Evolutionary conservation across 2,888 invertebrate species (phyloP).

Genomic region (Drosophila mettleri): DNA sequence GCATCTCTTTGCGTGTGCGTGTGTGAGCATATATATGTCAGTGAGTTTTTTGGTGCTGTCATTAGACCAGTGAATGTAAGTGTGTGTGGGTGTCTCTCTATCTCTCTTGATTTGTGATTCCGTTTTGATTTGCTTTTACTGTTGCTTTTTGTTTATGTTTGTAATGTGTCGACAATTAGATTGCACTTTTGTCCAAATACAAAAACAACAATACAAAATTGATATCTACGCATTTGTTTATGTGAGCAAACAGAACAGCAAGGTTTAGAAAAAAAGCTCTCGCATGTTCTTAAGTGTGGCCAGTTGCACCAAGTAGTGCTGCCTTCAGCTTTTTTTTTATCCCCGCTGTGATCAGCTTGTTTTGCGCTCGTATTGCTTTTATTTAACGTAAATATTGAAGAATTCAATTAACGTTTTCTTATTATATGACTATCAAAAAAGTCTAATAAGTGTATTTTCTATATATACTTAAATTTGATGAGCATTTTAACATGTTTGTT

Average conservation of each 20-base stretch:
- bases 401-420: background rate
- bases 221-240: conserved; percentile 73
- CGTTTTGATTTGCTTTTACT: conserved; percentile 39
- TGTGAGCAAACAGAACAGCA: conserved; percentile 37
- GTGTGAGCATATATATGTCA: conserved; percentile 11
- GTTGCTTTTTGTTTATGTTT: conserved; percentile 67
- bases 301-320: conserved; percentile 27
- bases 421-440: background rate
- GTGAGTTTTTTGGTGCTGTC: conserved; percentile 20
- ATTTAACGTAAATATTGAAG: background rate
- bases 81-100: conserved; percentile 37
- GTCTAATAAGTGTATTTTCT: background rate
- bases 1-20: conserved; percentile 15
- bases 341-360: background rate
- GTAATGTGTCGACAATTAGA: conserved; percentile 50
- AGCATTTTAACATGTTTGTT: background rate
- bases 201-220: conserved; percentile 1
- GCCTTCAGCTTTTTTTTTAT: conserved; percentile 3
- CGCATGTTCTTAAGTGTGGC: conserved; percentile 25
- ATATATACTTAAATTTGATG: background rate
- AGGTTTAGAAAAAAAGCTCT: conserved; percentile 13
- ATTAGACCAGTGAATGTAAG: conserved; percentile 10
- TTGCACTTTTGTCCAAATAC: conserved; percentile 51
- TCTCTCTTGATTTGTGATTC: conserved; percentile 38
- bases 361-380: background rate